Evolutionary conservation across 2,113 vertebrate species (phyloP).

Genomic region (Etia nguti): DNA sequence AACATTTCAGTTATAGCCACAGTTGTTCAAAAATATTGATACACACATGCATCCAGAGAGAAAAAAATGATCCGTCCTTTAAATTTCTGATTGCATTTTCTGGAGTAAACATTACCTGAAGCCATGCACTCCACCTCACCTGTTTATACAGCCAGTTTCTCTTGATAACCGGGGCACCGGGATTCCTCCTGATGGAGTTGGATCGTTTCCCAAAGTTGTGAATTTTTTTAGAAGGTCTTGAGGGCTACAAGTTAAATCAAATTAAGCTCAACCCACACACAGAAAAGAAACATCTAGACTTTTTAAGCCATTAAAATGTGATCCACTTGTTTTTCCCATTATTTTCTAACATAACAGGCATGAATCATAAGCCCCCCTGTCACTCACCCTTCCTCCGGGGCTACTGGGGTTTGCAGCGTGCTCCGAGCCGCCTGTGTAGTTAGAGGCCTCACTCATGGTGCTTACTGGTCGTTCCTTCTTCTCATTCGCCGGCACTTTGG

Average conservation of each 20-base stretch:
- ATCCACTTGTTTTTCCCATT: neutral
- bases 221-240: constrained; percentile 90
- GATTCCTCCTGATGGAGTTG: constrained; percentile 95
- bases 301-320: neutral
- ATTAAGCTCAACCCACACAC: neutral
- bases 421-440: constrained; percentile 83
- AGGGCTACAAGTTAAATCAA: constrained; percentile 74
- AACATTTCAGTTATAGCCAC: neutral
- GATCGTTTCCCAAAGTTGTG: constrained; percentile 98
- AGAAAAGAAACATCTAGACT: neutral
- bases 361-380: neutral
- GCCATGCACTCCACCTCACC: constrained; percentile 64
- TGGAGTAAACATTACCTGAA: neutral
- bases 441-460: constrained; percentile 88
- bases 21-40: neutral
- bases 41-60: neutral
- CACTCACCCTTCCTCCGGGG: constrained; percentile 85
- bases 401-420: constrained; percentile 80
- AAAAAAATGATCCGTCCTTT: neutral
- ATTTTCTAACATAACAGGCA: neutral
- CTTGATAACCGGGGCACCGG: constrained; percentile 88
- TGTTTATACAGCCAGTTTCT: constrained; percentile 97
- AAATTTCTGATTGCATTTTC: neutral
- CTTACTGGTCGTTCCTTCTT: constrained; percentile 86
- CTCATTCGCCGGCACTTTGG: constrained; percentile 84